Base-by-base conservation (phyloP, 1,140 invertebrate species). In the Drosophila baimaii region DNA sequence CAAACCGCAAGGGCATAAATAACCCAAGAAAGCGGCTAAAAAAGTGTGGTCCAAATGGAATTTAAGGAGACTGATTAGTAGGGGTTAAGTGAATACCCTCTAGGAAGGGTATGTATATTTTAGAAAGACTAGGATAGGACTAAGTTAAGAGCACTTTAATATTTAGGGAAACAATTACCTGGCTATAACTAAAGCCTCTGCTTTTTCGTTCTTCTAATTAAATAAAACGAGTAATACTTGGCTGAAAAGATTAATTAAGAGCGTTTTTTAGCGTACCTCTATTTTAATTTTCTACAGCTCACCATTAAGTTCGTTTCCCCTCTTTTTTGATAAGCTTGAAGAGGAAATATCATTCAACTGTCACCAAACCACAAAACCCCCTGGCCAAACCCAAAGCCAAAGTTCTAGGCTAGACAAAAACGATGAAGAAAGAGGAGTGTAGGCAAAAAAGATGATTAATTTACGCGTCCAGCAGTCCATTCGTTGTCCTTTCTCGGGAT, bases 361-460 rank as follows among this genome's bases (percentile, higher is more conserved):
- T 74, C 72, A 49, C 23, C 41, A 63, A 64, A 64, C 70, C 70
- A 41, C 71, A 66, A 62, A 63, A 72, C 37, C 41, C n/a, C 13
- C 56, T 47, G 27, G 25, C 21, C 41, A 43, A 64, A 49, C 37
- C 47, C 49, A 19, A 54, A 58, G 57, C n/a, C 41, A 43, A 59
- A 78, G 61, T 52, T 37, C 61, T 59, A 41, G 61, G 21, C 52
- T 54, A 55, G 63, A 46, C 35, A 77, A 56, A 58, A 47, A 54
- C 35, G 35, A 8, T 39, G 61, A 9, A 39, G 43, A 55, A 57
- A 8, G 23, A 41, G 35, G 5, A 43, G n/a, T 17, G 47, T 21
- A 49, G 49, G 58, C 68, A 81, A 65, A 86, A 86, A 88, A 82
- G 66, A 86, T 88, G 82, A 86, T 86, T 86, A 86, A 86, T 86